These are phyloP conservation scores for Agrochola lychnidis DNA, from an alignment of 2,888 invertebrate species.

Conservation along the genomic window DNA sequence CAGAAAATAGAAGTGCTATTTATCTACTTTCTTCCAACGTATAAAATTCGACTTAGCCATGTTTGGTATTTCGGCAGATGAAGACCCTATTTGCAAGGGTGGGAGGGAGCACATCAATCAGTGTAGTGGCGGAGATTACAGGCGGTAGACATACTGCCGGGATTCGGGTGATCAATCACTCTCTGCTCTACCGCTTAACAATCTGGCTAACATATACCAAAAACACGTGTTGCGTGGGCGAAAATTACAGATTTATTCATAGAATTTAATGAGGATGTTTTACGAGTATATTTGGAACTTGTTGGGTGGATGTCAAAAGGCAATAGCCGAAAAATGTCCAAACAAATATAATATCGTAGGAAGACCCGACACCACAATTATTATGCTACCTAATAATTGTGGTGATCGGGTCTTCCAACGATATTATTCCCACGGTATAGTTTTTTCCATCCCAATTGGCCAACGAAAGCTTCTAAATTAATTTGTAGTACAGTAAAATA, in stretches of 20 bases:
- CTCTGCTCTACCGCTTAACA: constrained; percentile 37
- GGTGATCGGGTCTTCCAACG: no score
- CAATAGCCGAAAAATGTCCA: no score
- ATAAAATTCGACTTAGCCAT: not conserved
- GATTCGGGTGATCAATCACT: constrained; percentile 61
- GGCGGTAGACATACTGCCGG: constrained; percentile 46
- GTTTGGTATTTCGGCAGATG: constrained; percentile 21
- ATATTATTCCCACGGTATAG: not conserved
- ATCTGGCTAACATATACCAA: constrained; percentile 36
- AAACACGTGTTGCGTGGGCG: constrained; percentile 50
- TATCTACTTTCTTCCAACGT: not conserved
- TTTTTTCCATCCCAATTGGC: not conserved
- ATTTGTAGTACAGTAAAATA: no score
- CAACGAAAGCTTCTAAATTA: not conserved
- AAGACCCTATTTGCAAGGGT: constrained; percentile 54
- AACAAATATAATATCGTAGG: not conserved
- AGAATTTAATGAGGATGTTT: constrained; percentile 1
- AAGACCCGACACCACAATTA: not conserved
- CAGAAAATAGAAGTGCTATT: no score
- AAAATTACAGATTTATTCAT: constrained; percentile 16
- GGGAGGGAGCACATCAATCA: constrained; percentile 55
- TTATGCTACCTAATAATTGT: no score
- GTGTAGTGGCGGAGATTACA: constrained; percentile 52
- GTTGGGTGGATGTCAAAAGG: not conserved
- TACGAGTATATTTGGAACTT: constrained; percentile 3